Evolutionary conservation across 2,797 vertebrate species (phyloP), one percentile per base, ranked within the genome.

Genomic region (Vireo griseus): DNA sequence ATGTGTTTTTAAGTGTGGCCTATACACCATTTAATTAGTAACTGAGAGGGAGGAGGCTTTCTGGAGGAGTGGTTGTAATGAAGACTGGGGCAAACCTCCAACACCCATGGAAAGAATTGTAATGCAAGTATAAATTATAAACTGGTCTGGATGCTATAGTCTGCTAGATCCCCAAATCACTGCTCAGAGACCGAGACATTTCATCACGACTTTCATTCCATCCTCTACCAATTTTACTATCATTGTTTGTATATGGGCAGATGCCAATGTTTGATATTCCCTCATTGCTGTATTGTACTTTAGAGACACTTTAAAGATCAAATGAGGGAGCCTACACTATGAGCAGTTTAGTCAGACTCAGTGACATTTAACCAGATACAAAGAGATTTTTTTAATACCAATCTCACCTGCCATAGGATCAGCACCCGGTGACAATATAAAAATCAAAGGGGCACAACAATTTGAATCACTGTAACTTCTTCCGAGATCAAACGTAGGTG

Each of bases 391-490:
- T 86, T 67, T 19, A 80, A 80, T n/a, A 75, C 12, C 35, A 90
- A 18, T 72, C 95, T 98, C 94, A 99, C 99, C 99, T 98, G 99
- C 98, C 96, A 99, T 99, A 52, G 99, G 99, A 95, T 99, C 99
- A 74, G 98, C 98, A 39, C 99, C 99, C 16, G 98, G 98, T 31
- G 99, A 99, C 57, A 99, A 96, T 65, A 99, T 95, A 52, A 99
- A 99, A 95, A 99, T 98, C 91, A 99, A 97, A 28, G 99, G 99
- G 10, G 98, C 98, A 94, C 99, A 99, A 93, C 98, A 99, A 88
- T 96, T 98, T 59, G 99, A 99, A 97, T 99, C 99, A 40, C 86
- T 97, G 96, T 99, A 99, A 94, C 98, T 99, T 73, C 97, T 98
- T n/a, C 96, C 98, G 71, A 99, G 98, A 95, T 99, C 99, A 92